A percentile compares a stretch with the other conserved stretches of the same genome.
Conservation (phyloP, 2,797 vertebrate species). For the Streptopelia turtur region DNA sequence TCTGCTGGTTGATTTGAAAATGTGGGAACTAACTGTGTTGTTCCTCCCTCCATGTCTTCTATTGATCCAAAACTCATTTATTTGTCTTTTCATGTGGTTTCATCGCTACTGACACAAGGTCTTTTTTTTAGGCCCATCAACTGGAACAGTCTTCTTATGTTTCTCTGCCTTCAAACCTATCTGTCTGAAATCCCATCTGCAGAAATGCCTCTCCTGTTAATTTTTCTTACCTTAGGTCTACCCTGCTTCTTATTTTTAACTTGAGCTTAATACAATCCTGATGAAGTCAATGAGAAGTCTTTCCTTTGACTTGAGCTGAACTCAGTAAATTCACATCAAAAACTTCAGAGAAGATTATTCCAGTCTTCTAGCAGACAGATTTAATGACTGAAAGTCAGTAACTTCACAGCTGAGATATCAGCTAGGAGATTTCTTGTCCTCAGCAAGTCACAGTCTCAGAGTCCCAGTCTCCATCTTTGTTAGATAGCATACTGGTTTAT, state of each 20-base stretch:
- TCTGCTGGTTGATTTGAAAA: not conserved
- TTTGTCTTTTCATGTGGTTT: not conserved
- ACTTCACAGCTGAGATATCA: not conserved
- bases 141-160: not conserved
- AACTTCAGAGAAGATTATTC: not conserved
- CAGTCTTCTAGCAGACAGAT: not conserved
- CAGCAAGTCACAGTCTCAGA: not conserved
- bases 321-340: not conserved
- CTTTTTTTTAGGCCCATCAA: not conserved
- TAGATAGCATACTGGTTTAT: not conserved
- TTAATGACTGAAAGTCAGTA: not conserved
- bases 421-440: not conserved
- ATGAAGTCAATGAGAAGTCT: not conserved
- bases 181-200: not conserved
- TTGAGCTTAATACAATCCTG: not conserved
- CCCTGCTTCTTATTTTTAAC: not conserved
- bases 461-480: not conserved
- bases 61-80: not conserved
- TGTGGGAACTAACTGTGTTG: not conserved
- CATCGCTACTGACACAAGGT: not conserved
- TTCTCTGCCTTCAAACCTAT: not conserved
- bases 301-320: not conserved
- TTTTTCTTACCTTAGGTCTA: not conserved
- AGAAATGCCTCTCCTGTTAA: not conserved
- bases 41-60: not conserved